phyloP scores from a whole-genome alignment of 1,140 invertebrate species.

The Cydia splendana region DNA sequence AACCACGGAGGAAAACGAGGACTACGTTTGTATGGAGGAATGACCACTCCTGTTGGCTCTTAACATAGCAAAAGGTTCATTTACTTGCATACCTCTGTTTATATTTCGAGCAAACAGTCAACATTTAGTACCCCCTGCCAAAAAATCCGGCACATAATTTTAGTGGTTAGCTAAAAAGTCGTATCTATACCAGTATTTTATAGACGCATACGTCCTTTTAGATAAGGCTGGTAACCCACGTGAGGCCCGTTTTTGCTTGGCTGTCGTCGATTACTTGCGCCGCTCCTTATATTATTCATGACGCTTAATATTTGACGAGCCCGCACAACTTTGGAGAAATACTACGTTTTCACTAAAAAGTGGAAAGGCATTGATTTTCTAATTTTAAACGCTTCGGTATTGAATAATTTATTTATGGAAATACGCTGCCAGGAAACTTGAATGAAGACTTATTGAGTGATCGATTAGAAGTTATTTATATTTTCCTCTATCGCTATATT shows the following conservation, averaged over 20 bases:
- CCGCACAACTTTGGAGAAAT: slow-evolving; percentile 20
- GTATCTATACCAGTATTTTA: not conserved
- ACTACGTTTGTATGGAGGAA: too few species aligned
- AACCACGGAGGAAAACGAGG: too few species aligned
- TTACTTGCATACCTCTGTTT: not conserved
- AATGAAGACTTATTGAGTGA: not conserved
- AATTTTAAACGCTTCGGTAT: not conserved
- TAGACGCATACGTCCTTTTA: not conserved
- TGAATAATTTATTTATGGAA: not conserved
- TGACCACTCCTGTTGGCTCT: too few species aligned
- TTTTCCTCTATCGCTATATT: not conserved
- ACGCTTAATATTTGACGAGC: slow-evolving; percentile 20
- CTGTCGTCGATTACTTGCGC: slow-evolving; percentile 29
- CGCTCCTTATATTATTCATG: slow-evolving; percentile 9
- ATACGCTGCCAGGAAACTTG: not conserved
- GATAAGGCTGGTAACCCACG: not conserved
- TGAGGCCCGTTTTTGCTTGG: not conserved
- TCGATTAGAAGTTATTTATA: not conserved
- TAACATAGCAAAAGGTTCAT: not conserved
- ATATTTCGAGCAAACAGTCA: not conserved
- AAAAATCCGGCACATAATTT: not conserved
- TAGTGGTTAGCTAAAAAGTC: not conserved
- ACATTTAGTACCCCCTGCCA: not conserved
- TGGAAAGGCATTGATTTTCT: slow-evolving; percentile 14
- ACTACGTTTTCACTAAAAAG: slow-evolving; percentile 14